Evolutionary conservation across 1,140 invertebrate genomes (phyloP), one percentile per base, ranked within the genome.

Genomic region (Tachypleus tridentatus): DNA sequence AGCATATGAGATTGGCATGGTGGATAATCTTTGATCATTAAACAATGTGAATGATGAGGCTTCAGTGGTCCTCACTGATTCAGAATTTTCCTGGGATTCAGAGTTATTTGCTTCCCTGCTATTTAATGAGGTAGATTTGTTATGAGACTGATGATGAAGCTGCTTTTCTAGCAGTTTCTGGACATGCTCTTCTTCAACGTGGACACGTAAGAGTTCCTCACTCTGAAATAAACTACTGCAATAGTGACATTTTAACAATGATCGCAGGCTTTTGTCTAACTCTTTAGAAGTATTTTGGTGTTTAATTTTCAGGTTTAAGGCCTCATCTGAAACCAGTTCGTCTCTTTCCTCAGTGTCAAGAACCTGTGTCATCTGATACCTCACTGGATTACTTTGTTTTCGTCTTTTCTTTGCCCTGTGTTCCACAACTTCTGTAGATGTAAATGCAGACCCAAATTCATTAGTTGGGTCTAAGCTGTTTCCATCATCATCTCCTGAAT

Each of bases 301-400:
- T 9, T n/a, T 63, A 6, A 52, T 66, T 60, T 64, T 61, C 60
- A 66, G 51, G 49, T 64, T 58, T 50, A 65, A 62, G 8, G 53
- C 61, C 53, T 68, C 62, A 54, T 67, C 63, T 51, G 62, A 57
- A n/a, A 47, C 49, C 10, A 10, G 49, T 48, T 63, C 63, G 61
- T 68, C 64, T 9, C 54, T 62, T 47, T 67, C 69, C 60, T 59
- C 9, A 60, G 61, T 57, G 53, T 64, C 57, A 62, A 58, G 61
- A 7, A 53, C 64, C 5, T 57, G 54, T n/a, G 53, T 63, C 9
- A 57, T 66, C 62, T 69, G 60, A 69, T 69, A 70, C 29, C 73
- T 61, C 47, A 75, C 67, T 11, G 76, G 76, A 57, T 76, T 75
- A 61, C 74, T 75, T 65, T 77, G 76, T 65, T 77, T 77, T 11